Evolutionary conservation across 2,113 vertebrate genomes (phyloP).

Genomic region (Halcyon senegalensis): DNA sequence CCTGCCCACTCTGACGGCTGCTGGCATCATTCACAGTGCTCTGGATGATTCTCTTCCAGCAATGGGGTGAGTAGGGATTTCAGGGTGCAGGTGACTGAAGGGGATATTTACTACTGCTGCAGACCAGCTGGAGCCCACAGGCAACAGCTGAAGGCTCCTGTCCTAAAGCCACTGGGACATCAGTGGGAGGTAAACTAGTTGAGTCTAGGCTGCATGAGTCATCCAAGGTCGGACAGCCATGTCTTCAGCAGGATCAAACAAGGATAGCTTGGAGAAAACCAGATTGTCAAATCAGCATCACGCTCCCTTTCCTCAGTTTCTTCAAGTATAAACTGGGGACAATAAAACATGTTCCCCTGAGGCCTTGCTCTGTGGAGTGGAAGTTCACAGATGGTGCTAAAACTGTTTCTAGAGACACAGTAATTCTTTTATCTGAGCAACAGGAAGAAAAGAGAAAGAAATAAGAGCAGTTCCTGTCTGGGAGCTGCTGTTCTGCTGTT

Average conservation of each 20-base stretch:
- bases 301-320: background rate
- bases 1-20: background rate
- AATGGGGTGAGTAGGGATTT: background rate
- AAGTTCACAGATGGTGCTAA: background rate
- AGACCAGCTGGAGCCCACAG: background rate
- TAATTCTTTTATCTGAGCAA: background rate
- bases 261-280: background rate
- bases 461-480: background rate
- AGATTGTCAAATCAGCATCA: background rate
- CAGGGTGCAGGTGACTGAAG: background rate
- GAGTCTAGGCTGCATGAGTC: background rate
- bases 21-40: background rate
- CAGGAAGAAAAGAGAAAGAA: background rate
- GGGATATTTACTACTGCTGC: background rate
- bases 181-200: background rate
- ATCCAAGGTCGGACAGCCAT: background rate
- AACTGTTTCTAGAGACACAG: background rate
- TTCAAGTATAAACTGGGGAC: background rate
- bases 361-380: background rate
- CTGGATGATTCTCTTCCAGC: background rate
- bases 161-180: background rate
- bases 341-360: rapidly evolving
- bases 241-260: background rate
- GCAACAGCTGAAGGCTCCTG: slow-evolving; percentile 10
- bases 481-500: background rate